Base-by-base conservation (phyloP, 2,797 vertebrate genomes). In the Anguilla marmorata region DNA sequence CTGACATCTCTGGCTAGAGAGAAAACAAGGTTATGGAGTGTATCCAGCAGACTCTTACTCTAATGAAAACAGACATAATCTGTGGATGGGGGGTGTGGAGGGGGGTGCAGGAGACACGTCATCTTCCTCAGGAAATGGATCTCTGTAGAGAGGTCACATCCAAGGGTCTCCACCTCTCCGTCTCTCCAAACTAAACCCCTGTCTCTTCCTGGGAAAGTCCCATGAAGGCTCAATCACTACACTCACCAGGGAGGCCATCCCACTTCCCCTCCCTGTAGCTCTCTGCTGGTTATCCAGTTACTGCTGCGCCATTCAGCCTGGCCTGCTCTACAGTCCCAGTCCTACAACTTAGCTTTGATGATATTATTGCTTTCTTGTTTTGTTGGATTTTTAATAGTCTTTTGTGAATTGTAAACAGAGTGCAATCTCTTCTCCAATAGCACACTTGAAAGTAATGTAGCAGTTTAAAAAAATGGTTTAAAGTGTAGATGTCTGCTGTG, bases 61-160 rank as follows among this genome's bases (percentile, higher is more conserved):
- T 58, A 80, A 63, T 90, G 76, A 86, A 89, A 88, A 89, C 88
- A 90, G 84, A 87, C 87, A 85, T 48, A 85, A 79, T 90, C 27
- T 45, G 7, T 63, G 21, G 8, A 11, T 0, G 86, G 85, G 90
- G 86, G 52, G 27, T 33, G 24, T 84, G 16, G 58, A 33, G 79
- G 86, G 85, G 89, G 74, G 86, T 33, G 85, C 91, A 90, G 91
- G 90, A 92, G 91, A 90, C 88, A 88, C 60, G 88, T 89, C 88
- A 89, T 79, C 90, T 93, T 93, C 93, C 93, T 92, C 84, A 92
- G 93, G 92, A 93, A 93, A 92, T 88, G 1, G 24, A 93, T 63
- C 83, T 92, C 84, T 91, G 90, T 92, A 76, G 92, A 89, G 89
- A 90, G 90, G 90, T 92, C 88, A 66, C 82, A 37, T 86, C 86